Conservation (phyloP, 1,140 invertebrate genomes). For the Andrena cerasifolii region DNA sequence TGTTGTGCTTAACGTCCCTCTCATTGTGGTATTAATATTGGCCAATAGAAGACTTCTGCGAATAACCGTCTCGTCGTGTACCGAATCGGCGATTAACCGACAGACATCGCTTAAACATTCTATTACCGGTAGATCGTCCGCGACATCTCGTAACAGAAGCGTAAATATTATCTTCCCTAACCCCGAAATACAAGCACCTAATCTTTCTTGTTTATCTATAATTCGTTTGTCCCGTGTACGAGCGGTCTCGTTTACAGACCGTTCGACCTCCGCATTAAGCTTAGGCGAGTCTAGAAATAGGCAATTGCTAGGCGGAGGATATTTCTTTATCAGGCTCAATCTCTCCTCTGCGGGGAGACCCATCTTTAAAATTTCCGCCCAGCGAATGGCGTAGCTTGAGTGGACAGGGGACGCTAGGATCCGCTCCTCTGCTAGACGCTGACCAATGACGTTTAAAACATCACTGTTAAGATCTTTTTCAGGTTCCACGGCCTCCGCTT, state of each 20-base stretch:
- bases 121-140: not conserved
- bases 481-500: no score
- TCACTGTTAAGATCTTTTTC: not conserved
- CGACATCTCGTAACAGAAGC: not conserved
- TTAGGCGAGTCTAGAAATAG: not conserved
- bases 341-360: not conserved
- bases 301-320: not conserved
- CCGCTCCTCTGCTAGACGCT: not conserved
- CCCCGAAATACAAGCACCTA: not conserved
- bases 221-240: not conserved
- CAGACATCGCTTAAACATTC: not conserved
- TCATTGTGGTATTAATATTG: not conserved
- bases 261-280: not conserved
- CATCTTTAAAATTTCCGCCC: not conserved
- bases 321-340: not conserved
- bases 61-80: no score
- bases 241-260: not conserved
- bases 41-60: no score
- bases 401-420: not conserved
- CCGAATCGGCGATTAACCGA: not conserved
- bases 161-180: not conserved
- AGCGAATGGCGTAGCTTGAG: not conserved
- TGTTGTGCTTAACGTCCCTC: not conserved
- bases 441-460: not conserved
- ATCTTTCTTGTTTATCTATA: not conserved